A percentile compares a stretch with the other conserved stretches of the same genome.
phyloP scores from a whole-genome alignment of 2,888 invertebrate genomes.

The Cryptocheilus praepositus region DNA sequence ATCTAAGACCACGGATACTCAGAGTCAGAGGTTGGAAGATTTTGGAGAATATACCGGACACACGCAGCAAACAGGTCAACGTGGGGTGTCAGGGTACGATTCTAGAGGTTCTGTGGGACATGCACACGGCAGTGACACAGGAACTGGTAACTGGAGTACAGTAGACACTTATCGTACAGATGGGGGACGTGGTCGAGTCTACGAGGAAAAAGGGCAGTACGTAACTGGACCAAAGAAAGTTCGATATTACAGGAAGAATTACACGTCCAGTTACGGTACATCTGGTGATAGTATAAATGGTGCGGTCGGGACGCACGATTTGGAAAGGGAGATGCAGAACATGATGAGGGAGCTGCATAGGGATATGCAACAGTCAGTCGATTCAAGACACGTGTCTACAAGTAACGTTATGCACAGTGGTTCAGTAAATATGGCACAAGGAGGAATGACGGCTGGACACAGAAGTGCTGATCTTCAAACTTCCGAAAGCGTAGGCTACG shows the following conservation, averaged over 20 bases:
- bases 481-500: constrained; percentile 23
- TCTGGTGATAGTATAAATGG: constrained; percentile 15
- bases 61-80: constrained; percentile 39
- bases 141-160: constrained; percentile 59
- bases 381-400: constrained; percentile 12
- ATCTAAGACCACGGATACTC: constrained; percentile 15
- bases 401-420: constrained; percentile 11
- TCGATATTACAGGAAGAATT: constrained; percentile 64
- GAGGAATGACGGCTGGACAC: background rate
- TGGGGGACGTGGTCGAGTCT: constrained; percentile 58
- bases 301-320: constrained; percentile 3
- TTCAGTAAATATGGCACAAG: constrained; percentile 11
- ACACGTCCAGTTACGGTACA: constrained; percentile 57
- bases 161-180: constrained; percentile 62
- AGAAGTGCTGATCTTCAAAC: constrained; percentile 15
- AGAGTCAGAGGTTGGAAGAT: constrained; percentile 55
- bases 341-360: constrained; percentile 29
- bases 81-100: constrained; percentile 12
- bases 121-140: constrained; percentile 8
- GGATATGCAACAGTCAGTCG: constrained; percentile 25
- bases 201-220: constrained; percentile 60
- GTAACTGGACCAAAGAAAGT: constrained; percentile 57
- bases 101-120: constrained; percentile 27
- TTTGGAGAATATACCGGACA: constrained; percentile 44
- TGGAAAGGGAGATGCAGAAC: constrained; percentile 34